These are phyloP conservation scores for Glaucopsyche alexis DNA, from an alignment of 2,888 invertebrate species.

Conservation along the genomic window DNA sequence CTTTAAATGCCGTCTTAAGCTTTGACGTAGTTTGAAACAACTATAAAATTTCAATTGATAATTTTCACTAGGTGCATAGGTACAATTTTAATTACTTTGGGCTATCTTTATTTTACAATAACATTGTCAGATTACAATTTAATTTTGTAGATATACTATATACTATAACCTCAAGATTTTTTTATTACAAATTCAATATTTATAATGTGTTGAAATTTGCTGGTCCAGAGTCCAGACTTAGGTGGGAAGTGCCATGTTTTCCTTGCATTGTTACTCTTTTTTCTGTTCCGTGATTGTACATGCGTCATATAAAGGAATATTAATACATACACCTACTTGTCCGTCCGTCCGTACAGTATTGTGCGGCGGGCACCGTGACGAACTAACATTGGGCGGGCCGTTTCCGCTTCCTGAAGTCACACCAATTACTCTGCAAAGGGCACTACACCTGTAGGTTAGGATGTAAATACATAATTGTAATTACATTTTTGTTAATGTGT, in stretches of 20 bases:
- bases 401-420: constrained; percentile 73
- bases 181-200: too few relatives aligned
- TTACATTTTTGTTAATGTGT: not conserved
- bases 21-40: not conserved
- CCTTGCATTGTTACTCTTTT: not conserved
- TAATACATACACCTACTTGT: constrained; percentile 32
- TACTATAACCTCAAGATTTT: too few relatives aligned
- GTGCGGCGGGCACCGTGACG: constrained; percentile 58
- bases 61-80: too few relatives aligned
- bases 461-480: constrained; percentile 36
- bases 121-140: too few relatives aligned
- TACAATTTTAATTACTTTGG: too few relatives aligned
- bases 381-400: constrained; percentile 55
- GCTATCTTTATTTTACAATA: too few relatives aligned
- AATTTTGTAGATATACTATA: too few relatives aligned
- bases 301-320: constrained; percentile 25
- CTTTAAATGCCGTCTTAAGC: not conserved
- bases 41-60: not conserved
- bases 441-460: constrained; percentile 56
- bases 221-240: too few relatives aligned
- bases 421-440: constrained; percentile 52
- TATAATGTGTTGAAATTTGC: too few relatives aligned
- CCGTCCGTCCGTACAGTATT: constrained; percentile 35
- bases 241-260: not conserved
- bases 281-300: not conserved